These are phyloP conservation scores for Sarcoramphus papa DNA, from an alignment of 2,797 vertebrate species.

Conservation along the genomic window DNA sequence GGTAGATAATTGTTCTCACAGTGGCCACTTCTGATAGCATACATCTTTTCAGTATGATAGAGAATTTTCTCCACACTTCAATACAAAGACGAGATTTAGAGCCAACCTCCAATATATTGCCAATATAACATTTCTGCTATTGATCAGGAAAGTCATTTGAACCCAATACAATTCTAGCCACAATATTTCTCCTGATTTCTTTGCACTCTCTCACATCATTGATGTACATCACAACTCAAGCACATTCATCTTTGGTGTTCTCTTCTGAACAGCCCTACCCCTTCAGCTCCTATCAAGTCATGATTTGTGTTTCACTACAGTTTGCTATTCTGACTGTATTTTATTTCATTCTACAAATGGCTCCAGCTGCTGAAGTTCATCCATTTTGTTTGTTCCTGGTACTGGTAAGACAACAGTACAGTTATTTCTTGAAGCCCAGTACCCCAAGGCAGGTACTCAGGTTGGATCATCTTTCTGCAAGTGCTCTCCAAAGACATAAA, in stretches of 20 bases:
- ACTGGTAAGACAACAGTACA: not conserved
- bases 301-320: not conserved
- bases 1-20: not conserved
- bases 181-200: not conserved
- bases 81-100: not conserved
- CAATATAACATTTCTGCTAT: not conserved
- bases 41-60: not conserved
- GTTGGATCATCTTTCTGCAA: not conserved
- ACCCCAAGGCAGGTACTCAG: not conserved
- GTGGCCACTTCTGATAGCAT: not conserved
- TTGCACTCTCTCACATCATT: not conserved
- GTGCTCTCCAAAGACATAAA: not conserved
- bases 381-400: not conserved
- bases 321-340: not conserved
- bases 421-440: not conserved
- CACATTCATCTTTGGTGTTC: not conserved
- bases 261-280: not conserved
- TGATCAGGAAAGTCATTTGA: not conserved
- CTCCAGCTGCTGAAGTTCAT: not conserved
- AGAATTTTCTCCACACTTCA: not conserved
- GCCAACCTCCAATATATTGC: not conserved
- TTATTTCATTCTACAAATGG: not conserved
- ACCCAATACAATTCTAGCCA: not conserved
- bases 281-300: not conserved
- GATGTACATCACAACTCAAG: not conserved